Evolutionary conservation across 2,113 vertebrate species (phyloP).

Genomic region (Myrmophylax atrothorax): DNA sequence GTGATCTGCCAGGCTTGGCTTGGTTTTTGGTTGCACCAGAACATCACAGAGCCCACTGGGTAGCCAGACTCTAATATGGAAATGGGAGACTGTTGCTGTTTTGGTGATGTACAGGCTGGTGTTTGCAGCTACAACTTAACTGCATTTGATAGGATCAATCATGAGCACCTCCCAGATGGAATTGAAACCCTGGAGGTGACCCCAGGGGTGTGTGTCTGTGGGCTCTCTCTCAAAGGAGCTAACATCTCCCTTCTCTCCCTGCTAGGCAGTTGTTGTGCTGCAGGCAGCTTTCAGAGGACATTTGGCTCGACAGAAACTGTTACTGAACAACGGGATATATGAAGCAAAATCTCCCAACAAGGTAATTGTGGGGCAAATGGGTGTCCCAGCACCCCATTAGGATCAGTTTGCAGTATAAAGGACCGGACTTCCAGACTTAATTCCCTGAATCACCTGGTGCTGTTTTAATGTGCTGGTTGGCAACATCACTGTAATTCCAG

Average conservation of each 20-base stretch:
- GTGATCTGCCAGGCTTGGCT: not conserved
- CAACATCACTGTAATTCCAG: not conserved
- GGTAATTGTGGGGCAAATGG: constrained; percentile 32
- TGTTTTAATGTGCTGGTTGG: not conserved
- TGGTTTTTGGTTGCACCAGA: not conserved
- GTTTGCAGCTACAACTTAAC: not conserved
- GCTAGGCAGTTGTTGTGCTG: constrained; percentile 76
- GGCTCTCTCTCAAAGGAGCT: not conserved
- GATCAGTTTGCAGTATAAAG: not conserved
- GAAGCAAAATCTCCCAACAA: not conserved
- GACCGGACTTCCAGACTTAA: not conserved
- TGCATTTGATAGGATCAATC: not conserved
- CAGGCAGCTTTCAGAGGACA: constrained; percentile 86
- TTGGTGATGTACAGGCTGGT: not conserved
- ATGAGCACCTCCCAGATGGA: not conserved
- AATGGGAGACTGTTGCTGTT: not conserved
- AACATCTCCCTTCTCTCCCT: not conserved
- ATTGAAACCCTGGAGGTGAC: not conserved
- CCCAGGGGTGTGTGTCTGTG: not conserved
- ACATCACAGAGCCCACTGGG: not conserved
- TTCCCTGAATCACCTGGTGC: not conserved
- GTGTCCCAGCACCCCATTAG: not conserved
- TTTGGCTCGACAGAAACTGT: constrained; percentile 70
- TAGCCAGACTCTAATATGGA: not conserved
- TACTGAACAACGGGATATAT: not conserved